Conservation (phyloP, 37 sponge, comb jelly and placozoan species). For the Hexactinellida sp. region DNA sequence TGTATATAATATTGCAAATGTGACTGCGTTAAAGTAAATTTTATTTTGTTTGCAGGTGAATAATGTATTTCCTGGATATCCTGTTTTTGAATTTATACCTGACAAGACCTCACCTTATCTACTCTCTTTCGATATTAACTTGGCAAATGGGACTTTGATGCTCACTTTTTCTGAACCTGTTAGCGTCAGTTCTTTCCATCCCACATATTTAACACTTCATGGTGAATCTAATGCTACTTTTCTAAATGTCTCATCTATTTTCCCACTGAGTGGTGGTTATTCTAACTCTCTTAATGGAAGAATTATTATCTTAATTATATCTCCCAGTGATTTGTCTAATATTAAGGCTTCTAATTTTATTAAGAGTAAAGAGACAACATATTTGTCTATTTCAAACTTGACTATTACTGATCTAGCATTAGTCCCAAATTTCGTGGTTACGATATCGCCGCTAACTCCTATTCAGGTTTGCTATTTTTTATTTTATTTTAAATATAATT, state of each 20-base stretch:
- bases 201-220: conserved; percentile 35
- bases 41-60: neutral
- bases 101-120: conserved; percentile 44
- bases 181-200: conserved; percentile 27
- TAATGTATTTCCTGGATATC: conserved; percentile 23
- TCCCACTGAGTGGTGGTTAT: conserved; percentile 23
- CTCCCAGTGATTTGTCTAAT: conserved; percentile 17
- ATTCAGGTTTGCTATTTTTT: too few relatives aligned
- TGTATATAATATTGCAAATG: too few relatives aligned
- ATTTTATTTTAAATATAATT: too few relatives aligned
- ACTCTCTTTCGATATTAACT: conserved; percentile 47
- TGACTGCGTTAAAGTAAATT: too few relatives aligned
- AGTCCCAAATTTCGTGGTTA: conserved; percentile 29
- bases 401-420: conserved; percentile 54
- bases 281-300: conserved; percentile 9
- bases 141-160: conserved; percentile 24
- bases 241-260: conserved; percentile 17
- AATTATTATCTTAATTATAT: conserved; percentile 26
- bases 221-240: conserved; percentile 22
- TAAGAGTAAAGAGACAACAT: conserved; percentile 46
- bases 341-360: conserved; percentile 50
- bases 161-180: conserved; percentile 72
- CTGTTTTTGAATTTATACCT: conserved; percentile 25
- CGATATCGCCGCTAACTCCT: conserved; percentile 31
- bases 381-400: conserved; percentile 26